phyloP scores from a whole-genome alignment of 2,888 invertebrate genomes.

The Malthinus seriepunctatus region DNA sequence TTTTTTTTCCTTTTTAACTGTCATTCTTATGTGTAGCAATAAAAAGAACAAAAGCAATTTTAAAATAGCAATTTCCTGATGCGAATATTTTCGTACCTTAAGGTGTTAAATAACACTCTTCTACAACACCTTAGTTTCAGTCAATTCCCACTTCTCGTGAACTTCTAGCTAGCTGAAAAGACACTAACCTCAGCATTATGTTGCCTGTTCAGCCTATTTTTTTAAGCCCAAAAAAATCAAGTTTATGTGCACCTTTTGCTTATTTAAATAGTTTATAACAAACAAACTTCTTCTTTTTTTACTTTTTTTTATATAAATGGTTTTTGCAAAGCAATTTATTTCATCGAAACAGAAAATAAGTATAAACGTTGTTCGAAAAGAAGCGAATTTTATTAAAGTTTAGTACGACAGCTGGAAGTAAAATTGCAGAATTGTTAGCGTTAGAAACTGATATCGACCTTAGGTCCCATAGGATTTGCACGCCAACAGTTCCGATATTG shows the following conservation, averaged over 20 bases:
- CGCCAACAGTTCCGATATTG: conserved; percentile 54
- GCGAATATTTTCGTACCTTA: conserved; percentile 31
- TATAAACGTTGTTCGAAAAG: conserved; percentile 36
- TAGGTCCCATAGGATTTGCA: conserved; percentile 50
- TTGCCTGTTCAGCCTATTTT: conserved; percentile 11
- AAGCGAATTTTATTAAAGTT: conserved; percentile 55
- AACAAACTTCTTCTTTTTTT: conserved; percentile 20
- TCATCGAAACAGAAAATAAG: conserved; percentile 19
- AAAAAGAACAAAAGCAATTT: conserved; percentile 28
- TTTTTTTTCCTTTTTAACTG: conserved; percentile 14
- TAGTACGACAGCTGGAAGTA: conserved; percentile 55
- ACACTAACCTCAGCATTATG: conserved; percentile 25
- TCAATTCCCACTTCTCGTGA: conserved; percentile 40
- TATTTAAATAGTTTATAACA: background rate
- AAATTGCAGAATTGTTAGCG: conserved; percentile 57
- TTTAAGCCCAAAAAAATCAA: no score
- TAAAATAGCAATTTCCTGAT: conserved; percentile 33
- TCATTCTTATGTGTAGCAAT: conserved; percentile 15
- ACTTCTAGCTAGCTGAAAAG: conserved; percentile 35
- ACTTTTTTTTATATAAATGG: conserved; percentile 8
- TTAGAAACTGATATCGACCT: conserved; percentile 54
- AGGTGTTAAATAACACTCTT: conserved; percentile 40
- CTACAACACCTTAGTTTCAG: conserved; percentile 38
- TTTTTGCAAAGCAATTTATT: conserved; percentile 22
- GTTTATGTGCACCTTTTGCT: no score